phyloP scores from a whole-genome alignment of 2,113 vertebrate species.

The Synchiropus splendidus region DNA sequence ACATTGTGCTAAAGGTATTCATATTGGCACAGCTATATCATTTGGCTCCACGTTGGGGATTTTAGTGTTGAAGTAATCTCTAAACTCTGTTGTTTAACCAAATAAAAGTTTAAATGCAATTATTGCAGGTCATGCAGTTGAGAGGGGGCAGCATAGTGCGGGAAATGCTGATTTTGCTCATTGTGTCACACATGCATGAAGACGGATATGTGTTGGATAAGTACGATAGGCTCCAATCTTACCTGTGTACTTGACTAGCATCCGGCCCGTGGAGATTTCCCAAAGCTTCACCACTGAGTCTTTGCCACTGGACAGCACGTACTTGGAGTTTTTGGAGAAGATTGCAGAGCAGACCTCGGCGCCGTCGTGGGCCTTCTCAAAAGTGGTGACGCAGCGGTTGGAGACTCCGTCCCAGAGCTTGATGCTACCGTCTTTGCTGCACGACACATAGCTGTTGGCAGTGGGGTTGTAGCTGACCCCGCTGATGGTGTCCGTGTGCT shows the following conservation, averaged over 20 bases:
- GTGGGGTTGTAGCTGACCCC: slow-evolving; percentile 86
- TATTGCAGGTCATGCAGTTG: no score
- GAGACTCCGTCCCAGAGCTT: slow-evolving; percentile 97
- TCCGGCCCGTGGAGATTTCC: slow-evolving; percentile 95
- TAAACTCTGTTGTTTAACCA: no score
- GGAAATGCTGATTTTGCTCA: no score
- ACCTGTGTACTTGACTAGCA: slow-evolving; percentile 96
- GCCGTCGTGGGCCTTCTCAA: slow-evolving; percentile 90
- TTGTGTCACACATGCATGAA: no score
- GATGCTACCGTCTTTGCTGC: slow-evolving; percentile 96
- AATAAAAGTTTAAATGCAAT: no score
- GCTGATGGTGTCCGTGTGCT: slow-evolving; percentile 93
- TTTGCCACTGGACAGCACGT: slow-evolving; percentile 94
- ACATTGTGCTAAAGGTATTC: no score
- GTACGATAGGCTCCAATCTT: no score
- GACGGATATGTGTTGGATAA: no score
- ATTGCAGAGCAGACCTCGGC: slow-evolving; percentile 95
- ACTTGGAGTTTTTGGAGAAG: slow-evolving; percentile 97
- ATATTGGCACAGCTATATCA: no score
- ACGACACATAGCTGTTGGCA: slow-evolving; percentile 91
- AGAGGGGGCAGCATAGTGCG: no score
- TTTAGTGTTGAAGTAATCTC: no score
- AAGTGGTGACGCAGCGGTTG: slow-evolving; percentile 91
- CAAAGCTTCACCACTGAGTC: slow-evolving; percentile 96
- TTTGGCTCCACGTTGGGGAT: no score